Evolutionary conservation across 2,888 invertebrate genomes (phyloP).

Genomic region (Malthinus seriepunctatus): DNA sequence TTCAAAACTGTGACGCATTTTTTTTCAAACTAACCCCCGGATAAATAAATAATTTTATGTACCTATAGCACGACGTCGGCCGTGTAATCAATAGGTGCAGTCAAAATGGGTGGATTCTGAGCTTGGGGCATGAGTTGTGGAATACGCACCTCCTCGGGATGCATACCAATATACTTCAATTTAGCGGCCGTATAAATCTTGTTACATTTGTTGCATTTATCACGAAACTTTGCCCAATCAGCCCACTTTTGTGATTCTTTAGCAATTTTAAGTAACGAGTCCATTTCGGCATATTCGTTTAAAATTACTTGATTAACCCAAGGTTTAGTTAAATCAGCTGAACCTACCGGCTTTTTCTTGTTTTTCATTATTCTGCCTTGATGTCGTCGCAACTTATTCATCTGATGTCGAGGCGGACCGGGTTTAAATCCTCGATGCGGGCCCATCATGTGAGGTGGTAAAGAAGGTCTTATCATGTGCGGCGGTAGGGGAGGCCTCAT

Average conservation of each 20-base stretch:
- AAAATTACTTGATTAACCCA: constrained; percentile 63
- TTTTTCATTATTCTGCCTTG: constrained; percentile 46
- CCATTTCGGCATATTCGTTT: constrained; percentile 58
- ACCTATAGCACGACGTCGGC: constrained; percentile 55
- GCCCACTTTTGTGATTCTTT: constrained; percentile 57
- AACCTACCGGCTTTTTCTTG: constrained; percentile 39
- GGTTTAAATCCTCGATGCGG: constrained; percentile 34
- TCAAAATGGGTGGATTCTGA: constrained; percentile 48
- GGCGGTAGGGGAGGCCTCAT: constrained; percentile 34
- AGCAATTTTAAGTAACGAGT: constrained; percentile 58
- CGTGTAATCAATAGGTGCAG: constrained; percentile 55
- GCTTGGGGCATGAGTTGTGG: constrained; percentile 54
- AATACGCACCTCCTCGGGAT: constrained; percentile 58
- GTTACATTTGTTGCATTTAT: constrained; percentile 62
- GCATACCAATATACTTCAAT: constrained; percentile 59
- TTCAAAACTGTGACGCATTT: too few species aligned
- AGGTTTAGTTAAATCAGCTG: constrained; percentile 57
- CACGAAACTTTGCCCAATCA: constrained; percentile 61
- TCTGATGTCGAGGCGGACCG: constrained; percentile 23
- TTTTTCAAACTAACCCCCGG: too few species aligned
- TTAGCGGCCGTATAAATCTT: constrained; percentile 61
- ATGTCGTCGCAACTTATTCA: constrained; percentile 40
- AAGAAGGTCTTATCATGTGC: constrained; percentile 15
- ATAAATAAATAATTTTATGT: constrained; percentile 38
- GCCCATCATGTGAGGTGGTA: constrained; percentile 9